Conservation (phyloP, 2,797 vertebrate species). For the Hypotaenidia philippensis region DNA sequence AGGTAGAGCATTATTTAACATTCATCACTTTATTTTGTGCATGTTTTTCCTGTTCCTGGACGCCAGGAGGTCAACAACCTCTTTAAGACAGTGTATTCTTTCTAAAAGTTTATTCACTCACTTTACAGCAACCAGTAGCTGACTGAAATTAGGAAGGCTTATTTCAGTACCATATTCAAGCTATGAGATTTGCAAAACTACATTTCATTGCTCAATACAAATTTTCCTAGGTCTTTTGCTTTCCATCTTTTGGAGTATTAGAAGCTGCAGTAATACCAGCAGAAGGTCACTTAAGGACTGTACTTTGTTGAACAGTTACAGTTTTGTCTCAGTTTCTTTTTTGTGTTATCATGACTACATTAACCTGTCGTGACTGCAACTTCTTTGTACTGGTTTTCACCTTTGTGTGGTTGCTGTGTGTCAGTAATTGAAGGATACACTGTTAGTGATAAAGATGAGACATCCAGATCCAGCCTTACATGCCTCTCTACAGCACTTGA, state of each 20-base stretch:
- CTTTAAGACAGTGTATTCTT: neutral
- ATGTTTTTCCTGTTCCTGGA: neutral
- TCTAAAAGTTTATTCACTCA: neutral
- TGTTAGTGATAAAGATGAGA: neutral
- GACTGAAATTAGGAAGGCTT: neutral
- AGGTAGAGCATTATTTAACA: neutral
- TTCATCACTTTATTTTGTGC: neutral
- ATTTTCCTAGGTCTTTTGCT: neutral
- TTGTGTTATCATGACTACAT: neutral
- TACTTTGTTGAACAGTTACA: neutral
- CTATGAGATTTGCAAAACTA: neutral
- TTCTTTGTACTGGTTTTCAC: neutral
- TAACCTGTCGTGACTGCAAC: neutral
- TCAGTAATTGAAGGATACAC: neutral
- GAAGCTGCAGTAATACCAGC: neutral
- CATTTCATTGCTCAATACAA: neutral
- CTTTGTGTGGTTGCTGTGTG: neutral
- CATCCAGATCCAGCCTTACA: neutral
- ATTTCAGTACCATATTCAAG: neutral
- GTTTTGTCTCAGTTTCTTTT: neutral
- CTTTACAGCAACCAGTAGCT: neutral
- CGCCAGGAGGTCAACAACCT: neutral
- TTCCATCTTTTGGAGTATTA: neutral
- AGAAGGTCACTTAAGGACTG: neutral
- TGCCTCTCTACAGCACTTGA: neutral